Conservation (phyloP, 2,113 vertebrate genomes). For the Thomomys bottae region DNA sequence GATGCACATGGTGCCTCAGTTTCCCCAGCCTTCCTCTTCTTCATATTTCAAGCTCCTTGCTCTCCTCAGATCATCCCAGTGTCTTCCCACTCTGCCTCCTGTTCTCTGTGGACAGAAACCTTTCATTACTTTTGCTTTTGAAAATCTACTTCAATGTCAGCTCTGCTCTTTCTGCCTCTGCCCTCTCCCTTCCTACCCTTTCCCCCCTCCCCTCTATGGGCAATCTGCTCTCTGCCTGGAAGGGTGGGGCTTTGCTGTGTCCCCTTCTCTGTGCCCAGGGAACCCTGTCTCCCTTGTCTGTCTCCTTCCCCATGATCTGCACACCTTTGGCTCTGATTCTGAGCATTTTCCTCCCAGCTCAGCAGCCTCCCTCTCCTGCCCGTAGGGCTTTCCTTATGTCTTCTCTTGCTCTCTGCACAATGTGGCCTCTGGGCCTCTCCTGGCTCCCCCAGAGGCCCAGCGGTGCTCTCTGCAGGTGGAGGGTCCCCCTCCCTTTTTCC, state of each 20-base stretch:
- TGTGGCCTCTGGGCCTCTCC: too few relatives aligned
- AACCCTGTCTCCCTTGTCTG: too few relatives aligned
- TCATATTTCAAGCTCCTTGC: too few relatives aligned
- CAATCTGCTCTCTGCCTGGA: too few relatives aligned
- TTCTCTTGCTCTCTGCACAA: background rate
- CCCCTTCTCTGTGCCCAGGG: background rate
- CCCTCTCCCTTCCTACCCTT: background rate
- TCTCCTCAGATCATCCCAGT: background rate
- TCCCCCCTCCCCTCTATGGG: too few relatives aligned
- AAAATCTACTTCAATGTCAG: background rate
- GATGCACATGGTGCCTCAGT: rapidly evolving
- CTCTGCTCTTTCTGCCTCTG: background rate
- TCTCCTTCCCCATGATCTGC: background rate
- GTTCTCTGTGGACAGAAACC: background rate
- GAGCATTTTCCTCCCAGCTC: background rate
- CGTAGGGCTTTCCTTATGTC: too few relatives aligned
- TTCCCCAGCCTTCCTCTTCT: background rate
- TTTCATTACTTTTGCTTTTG: background rate
- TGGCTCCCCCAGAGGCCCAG: too few relatives aligned
- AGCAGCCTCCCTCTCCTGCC: too few relatives aligned
- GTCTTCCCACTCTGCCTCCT: too few relatives aligned
- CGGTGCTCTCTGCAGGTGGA: too few relatives aligned
- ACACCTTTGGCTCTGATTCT: background rate
- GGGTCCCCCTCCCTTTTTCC: too few relatives aligned
- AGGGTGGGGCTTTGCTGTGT: too few relatives aligned